Evolutionary conservation across 2,888 invertebrate species (phyloP), one percentile per base, ranked within the genome.

Genomic region (Tillus elongatus): DNA sequence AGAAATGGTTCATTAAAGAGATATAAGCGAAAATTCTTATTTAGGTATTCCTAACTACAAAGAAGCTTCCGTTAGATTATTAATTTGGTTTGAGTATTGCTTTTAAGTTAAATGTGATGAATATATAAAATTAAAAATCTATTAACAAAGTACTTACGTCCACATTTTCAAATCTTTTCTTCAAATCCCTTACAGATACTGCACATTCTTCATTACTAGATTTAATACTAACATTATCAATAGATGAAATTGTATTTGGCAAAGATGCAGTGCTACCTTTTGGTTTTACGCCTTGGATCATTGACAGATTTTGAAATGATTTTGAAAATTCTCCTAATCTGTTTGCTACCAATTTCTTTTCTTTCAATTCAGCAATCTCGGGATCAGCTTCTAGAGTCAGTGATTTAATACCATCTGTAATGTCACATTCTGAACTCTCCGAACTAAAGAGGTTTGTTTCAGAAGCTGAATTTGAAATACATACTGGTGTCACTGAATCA

Each of bases 151-250:
- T 41, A 56, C 56, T 51, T 46, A 58, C 60, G 36, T 53, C 45
- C 33, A 48, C 48, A 29, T 40, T 50, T 43, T 58, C 58, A 40
- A 60, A 61, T 39, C 46, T 52, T 36, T 51, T 58, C 42, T 43
- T 52, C 42, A 60, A 50, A 44, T 59, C 53, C 31, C 51, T 50
- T 4, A 60, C 61, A n/a, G 56, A 58, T 6, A 53, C 44, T 15
- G 31, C 33, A 24, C 33, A 30, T 8, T n/a, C n/a, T n/a, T n/a
- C n/a, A n/a, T n/a, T n/a, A n/a, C n/a, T n/a, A n/a, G n/a, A n/a
- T n/a, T n/a, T n/a, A n/a, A n/a, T n/a, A n/a, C n/a, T n/a, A n/a
- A n/a, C n/a, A n/a, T n/a, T n/a, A n/a, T n/a, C n/a, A n/a, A n/a
- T n/a, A n/a, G n/a, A n/a, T n/a, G n/a, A n/a, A n/a, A n/a, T n/a